phyloP scores from a whole-genome alignment of 2,797 vertebrate genomes.

The Myotis findleyi region DNA sequence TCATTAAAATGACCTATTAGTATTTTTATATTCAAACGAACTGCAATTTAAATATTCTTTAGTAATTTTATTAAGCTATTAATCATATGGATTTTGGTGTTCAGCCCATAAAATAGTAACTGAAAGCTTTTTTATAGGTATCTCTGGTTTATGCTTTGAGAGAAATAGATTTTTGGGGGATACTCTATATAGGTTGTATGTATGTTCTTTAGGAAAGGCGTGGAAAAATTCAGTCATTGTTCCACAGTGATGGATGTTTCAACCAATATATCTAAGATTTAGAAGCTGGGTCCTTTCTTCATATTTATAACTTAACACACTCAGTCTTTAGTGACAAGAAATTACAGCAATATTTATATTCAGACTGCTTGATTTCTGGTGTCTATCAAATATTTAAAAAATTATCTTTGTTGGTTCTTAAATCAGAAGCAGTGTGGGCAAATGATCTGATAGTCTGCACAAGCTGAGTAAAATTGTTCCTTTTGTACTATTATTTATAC shows the following conservation, averaged over 20 bases:
- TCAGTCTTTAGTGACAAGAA: conserved; percentile 46
- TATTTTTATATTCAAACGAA: conserved; percentile 41
- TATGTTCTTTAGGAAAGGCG: not conserved
- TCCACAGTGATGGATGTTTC: not conserved
- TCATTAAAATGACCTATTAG: not conserved
- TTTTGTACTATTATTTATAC: not conserved
- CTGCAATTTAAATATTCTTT: not conserved
- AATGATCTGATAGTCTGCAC: not conserved
- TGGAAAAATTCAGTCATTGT: not conserved
- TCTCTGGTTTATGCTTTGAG: conserved; percentile 13
- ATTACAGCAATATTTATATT: not conserved
- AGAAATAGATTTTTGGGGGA: not conserved
- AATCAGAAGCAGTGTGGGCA: conserved; percentile 22
- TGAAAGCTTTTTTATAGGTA: not conserved
- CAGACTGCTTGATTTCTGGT: conserved; percentile 8
- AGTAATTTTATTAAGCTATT: conserved; percentile 12
- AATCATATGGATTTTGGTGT: conserved; percentile 5
- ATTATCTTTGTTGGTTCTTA: conserved; percentile 13
- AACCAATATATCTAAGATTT: not conserved
- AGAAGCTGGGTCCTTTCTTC: not conserved
- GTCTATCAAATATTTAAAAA: conserved; percentile 59
- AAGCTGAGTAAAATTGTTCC: not conserved
- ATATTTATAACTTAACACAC: not conserved
- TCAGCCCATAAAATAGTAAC: not conserved
- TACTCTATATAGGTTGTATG: not conserved